phyloP scores from a whole-genome alignment of 2,797 vertebrate species.

The Dromococcyx pavoninus region DNA sequence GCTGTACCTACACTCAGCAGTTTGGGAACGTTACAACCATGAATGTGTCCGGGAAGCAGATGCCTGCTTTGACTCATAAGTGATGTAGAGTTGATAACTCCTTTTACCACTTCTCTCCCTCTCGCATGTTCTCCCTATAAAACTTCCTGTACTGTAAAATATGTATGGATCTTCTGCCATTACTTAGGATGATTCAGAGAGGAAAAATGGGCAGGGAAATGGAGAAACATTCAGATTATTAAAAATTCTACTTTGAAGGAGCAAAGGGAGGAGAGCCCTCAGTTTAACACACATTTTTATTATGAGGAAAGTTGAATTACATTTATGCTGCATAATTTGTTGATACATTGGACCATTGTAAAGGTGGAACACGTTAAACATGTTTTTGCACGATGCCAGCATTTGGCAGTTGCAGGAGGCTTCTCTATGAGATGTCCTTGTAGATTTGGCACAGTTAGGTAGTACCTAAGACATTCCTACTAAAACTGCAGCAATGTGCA shows the following conservation, averaged over 20 bases:
- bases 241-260: not conserved
- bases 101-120: not conserved
- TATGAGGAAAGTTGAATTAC: not conserved
- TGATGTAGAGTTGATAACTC: not conserved
- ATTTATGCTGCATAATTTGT: not conserved
- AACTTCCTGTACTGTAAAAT: constrained; percentile 15
- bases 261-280: not conserved
- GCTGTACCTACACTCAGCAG: not conserved
- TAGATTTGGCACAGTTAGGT: not conserved
- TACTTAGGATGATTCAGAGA: not conserved
- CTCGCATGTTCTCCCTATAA: not conserved
- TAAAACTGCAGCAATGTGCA: not conserved
- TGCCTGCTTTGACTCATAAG: not conserved
- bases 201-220: not conserved
- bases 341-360: not conserved
- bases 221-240: not conserved
- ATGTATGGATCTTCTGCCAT: not conserved
- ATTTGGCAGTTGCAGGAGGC: not conserved
- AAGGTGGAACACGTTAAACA: not conserved
- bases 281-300: constrained; percentile 14
- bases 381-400: not conserved
- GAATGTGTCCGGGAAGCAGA: not conserved
- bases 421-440: not conserved
- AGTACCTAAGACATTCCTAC: not conserved
- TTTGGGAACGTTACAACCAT: not conserved